phyloP scores from a whole-genome alignment of 2,888 invertebrate genomes.

The Gari tellinella region DNA sequence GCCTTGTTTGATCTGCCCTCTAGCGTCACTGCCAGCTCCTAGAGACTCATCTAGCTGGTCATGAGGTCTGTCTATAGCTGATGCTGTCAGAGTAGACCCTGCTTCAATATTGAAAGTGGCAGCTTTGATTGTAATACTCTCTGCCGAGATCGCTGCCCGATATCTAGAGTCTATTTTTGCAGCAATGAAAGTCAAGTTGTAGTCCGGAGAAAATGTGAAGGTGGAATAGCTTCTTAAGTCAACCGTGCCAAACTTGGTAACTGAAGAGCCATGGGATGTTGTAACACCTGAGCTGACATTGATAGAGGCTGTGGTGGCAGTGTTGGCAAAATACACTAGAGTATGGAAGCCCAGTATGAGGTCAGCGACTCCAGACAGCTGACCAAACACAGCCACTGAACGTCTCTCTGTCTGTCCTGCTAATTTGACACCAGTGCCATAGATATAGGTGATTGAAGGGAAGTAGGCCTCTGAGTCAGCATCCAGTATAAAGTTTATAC shows the following conservation, averaged over 20 bases:
- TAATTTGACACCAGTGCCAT: constrained; percentile 68
- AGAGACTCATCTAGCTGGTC: constrained; percentile 64
- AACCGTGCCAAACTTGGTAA: constrained; percentile 65
- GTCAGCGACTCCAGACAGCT: constrained; percentile 67
- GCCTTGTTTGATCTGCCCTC: constrained; percentile 24
- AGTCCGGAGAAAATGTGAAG: constrained; percentile 64
- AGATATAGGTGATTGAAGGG: constrained; percentile 69
- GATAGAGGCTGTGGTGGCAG: constrained; percentile 67
- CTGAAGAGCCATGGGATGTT: constrained; percentile 50
- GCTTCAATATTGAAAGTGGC: constrained; percentile 69
- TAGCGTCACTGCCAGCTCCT: constrained; percentile 57
- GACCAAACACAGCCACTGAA: constrained; percentile 67
- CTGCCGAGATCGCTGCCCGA: constrained; percentile 67
- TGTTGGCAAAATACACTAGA: constrained; percentile 58
- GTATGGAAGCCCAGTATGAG: constrained; percentile 69
- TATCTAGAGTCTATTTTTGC: constrained; percentile 66
- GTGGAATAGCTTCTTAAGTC: constrained; percentile 68
- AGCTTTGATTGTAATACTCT: constrained; percentile 64
- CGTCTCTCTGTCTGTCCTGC: constrained; percentile 55
- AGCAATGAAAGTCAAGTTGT: constrained; percentile 49
- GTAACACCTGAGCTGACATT: constrained; percentile 36
- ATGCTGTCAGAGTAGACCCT: constrained; percentile 68
- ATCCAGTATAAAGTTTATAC: constrained; percentile 70
- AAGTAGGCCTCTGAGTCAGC: constrained; percentile 62
- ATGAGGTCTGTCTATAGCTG: constrained; percentile 65